A percentile compares a stretch with the other conserved stretches of the same genome.
phyloP scores from a whole-genome alignment of 2,888 invertebrate genomes.

The Sussaba pulchella region DNA sequence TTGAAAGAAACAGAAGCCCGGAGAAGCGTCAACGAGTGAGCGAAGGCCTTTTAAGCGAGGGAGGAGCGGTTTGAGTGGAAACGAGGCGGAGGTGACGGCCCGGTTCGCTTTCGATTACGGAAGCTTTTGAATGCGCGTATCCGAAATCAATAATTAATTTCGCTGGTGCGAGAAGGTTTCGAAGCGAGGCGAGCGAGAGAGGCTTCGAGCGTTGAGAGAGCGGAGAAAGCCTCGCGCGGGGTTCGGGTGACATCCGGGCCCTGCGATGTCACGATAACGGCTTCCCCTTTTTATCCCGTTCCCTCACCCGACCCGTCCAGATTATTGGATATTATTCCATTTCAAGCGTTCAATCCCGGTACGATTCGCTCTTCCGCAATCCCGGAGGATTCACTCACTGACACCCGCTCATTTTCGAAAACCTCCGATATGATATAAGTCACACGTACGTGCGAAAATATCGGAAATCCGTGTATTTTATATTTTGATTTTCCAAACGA shows the following conservation, averaged over 20 bases:
- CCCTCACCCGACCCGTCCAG: constrained; percentile 75
- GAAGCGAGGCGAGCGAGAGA: constrained; percentile 59
- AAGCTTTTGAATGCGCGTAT: constrained; percentile 79
- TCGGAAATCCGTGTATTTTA: constrained; percentile 2
- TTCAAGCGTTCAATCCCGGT: constrained; percentile 84
- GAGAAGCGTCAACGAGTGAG: constrained; percentile 37
- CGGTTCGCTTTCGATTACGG: constrained; percentile 81
- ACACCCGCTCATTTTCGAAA: constrained; percentile 77
- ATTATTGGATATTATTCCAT: constrained; percentile 85
- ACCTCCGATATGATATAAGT: constrained; percentile 62
- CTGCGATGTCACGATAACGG: constrained; percentile 83
- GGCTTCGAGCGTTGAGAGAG: constrained; percentile 72
- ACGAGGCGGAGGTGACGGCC: constrained; percentile 68
- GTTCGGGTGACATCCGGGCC: constrained; percentile 69
- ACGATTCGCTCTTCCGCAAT: constrained; percentile 81
- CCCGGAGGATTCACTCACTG: constrained; percentile 69
- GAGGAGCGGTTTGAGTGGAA: constrained; percentile 41
- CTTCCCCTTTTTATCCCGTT: constrained; percentile 81
- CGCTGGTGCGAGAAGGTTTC: constrained; percentile 70
- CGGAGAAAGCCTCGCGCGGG: constrained; percentile 71
- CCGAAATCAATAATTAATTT: constrained; percentile 84
- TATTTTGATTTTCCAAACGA: constrained; percentile 12
- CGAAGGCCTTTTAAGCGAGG: not conserved
- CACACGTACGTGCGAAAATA: constrained; percentile 2
- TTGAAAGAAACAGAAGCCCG: constrained; percentile 6